phyloP scores from a whole-genome alignment of 2,888 invertebrate species.

The Dryocosmus kuriphilus region DNA sequence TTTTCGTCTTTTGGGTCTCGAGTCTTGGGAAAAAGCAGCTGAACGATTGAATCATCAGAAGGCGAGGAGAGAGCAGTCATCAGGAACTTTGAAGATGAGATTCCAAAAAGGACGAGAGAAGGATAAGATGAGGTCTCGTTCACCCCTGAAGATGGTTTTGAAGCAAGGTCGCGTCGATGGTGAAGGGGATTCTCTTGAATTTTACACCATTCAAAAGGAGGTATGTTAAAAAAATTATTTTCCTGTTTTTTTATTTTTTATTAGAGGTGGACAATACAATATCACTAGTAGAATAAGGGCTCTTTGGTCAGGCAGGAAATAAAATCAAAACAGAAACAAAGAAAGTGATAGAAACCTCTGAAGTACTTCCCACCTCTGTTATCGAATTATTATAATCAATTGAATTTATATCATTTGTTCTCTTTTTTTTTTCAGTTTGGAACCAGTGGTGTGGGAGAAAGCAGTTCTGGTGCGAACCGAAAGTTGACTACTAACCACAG shows the following conservation, averaged over 20 bases:
- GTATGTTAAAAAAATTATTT: constrained; percentile 72
- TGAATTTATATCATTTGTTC: constrained; percentile 44
- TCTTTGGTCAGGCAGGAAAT: neutral
- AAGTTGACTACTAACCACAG: constrained; percentile 78
- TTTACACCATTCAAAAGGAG: constrained; percentile 87
- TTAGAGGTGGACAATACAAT: constrained; percentile 1
- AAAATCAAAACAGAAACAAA: neutral
- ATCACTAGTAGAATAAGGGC: neutral
- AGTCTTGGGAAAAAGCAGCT: constrained; percentile 85
- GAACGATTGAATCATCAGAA: constrained; percentile 79
- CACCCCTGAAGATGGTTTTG: constrained; percentile 88
- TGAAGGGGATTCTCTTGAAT: constrained; percentile 78
- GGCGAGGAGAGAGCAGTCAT: constrained; percentile 81
- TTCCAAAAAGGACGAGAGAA: constrained; percentile 79
- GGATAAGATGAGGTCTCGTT: constrained; percentile 83
- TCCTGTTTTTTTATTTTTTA: neutral
- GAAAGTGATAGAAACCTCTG: neutral
- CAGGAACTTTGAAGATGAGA: constrained; percentile 91
- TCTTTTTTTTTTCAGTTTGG: constrained; percentile 73
- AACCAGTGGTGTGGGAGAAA: constrained; percentile 76
- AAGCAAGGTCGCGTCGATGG: constrained; percentile 81
- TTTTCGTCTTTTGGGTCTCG: constrained; percentile 85
- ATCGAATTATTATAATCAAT: constrained; percentile 5
- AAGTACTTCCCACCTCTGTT: constrained; percentile 4
- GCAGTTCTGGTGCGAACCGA: constrained; percentile 78